Conservation (phyloP, 1,140 invertebrate genomes). For the Intoshia linei region DNA sequence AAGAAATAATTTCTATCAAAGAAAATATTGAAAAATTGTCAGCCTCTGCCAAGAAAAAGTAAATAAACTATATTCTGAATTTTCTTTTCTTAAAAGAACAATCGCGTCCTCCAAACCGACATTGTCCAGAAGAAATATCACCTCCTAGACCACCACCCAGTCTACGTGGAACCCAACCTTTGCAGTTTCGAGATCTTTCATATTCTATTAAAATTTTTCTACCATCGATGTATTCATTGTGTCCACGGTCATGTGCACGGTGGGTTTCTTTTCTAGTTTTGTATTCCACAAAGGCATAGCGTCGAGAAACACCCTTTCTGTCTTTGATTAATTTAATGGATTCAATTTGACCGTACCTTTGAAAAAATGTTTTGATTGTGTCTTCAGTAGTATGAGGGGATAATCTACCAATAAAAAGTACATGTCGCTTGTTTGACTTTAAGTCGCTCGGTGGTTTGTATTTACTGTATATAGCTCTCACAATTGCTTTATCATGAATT, state of each 20-base stretch:
- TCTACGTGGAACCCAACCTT: slow-evolving; percentile 46
- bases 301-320: slow-evolving; percentile 38
- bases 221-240: slow-evolving; percentile 34
- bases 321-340: slow-evolving; percentile 1
- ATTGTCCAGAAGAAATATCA: slow-evolving; percentile 48
- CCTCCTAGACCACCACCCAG: slow-evolving; percentile 55
- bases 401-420: slow-evolving; percentile 43
- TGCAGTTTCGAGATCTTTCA: slow-evolving; percentile 27
- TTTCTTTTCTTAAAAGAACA: slow-evolving; percentile 32
- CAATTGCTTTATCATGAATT: slow-evolving; percentile 43
- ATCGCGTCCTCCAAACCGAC: slow-evolving; percentile 45
- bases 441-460: slow-evolving; percentile 33
- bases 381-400: slow-evolving; percentile 33
- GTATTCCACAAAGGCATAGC: slow-evolving; percentile 55
- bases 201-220: slow-evolving; percentile 26
- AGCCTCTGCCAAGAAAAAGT: too few relatives aligned
- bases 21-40: too few relatives aligned
- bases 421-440: slow-evolving; percentile 33
- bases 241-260: slow-evolving; percentile 28
- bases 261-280: slow-evolving; percentile 29
- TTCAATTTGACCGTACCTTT: slow-evolving; percentile 9
- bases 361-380: slow-evolving; percentile 17
- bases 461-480: slow-evolving; percentile 33
- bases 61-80: slow-evolving; percentile 11
- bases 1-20: too few relatives aligned